Conservation (phyloP, 2,888 invertebrate genomes). For the Lamproptera curius region DNA sequence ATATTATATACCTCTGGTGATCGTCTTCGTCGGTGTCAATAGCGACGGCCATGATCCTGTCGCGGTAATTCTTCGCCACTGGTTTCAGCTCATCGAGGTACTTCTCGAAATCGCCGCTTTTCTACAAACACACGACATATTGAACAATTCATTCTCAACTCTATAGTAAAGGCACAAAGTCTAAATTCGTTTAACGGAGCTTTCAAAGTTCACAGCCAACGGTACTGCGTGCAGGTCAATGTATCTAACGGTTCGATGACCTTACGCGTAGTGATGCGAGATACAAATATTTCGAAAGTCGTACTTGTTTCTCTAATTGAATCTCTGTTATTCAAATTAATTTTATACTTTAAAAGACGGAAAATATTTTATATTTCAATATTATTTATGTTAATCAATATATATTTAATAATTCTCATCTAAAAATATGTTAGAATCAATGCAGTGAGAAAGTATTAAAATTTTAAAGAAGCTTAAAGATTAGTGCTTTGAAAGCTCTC, state of each 20-base stretch:
- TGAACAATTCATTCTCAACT: neutral
- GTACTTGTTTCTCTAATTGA: too few relatives aligned
- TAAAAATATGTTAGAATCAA: too few relatives aligned
- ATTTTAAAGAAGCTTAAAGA: neutral
- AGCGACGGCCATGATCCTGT: constrained; percentile 95
- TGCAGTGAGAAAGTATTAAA: neutral
- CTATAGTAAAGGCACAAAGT: neutral
- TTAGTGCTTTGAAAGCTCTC: too few relatives aligned
- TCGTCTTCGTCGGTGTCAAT: constrained; percentile 97
- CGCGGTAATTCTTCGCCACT: constrained; percentile 93
- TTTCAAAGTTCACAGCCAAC: constrained; percentile 14
- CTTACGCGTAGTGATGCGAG: constrained; percentile 6
- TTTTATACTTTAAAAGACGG: too few relatives aligned
- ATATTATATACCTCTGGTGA: constrained; percentile 83
- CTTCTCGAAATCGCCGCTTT: constrained; percentile 89
- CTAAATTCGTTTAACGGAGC: neutral
- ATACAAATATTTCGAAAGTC: too few relatives aligned
- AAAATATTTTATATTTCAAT: too few relatives aligned
- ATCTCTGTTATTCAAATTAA: too few relatives aligned
- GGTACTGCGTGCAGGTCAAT: constrained; percentile 16
- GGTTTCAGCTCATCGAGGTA: constrained; percentile 87
- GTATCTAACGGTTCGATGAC: constrained; percentile 17
- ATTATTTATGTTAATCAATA: too few relatives aligned
- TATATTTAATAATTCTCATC: neutral
- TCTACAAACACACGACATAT: constrained; percentile 51